These are phyloP conservation scores for Stegostoma tigrinum DNA, from an alignment of 2,113 vertebrate genomes.

Conservation along the genomic window DNA sequence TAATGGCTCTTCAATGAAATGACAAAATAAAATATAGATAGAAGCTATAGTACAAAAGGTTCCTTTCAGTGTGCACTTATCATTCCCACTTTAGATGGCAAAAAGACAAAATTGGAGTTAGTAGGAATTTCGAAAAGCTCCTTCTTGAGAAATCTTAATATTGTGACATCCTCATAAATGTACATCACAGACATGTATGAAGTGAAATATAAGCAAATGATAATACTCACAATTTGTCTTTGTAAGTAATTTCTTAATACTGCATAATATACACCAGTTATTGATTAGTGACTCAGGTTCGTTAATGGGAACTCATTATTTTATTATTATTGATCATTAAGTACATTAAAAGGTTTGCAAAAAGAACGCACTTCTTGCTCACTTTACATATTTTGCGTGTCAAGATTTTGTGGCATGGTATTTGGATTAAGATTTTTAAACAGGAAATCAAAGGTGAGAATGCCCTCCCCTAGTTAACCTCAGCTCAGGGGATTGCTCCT, in stretches of 20 bases:
- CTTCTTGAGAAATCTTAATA: neutral
- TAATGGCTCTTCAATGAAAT: slow-evolving; percentile 1
- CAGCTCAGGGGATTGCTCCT: neutral
- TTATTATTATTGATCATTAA: neutral
- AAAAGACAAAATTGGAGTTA: neutral
- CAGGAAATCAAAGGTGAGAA: neutral
- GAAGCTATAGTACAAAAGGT: neutral
- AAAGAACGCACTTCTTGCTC: neutral
- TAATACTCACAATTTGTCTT: neutral
- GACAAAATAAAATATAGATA: neutral
- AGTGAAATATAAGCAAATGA: neutral
- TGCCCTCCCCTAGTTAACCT: neutral
- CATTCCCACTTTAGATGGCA: neutral
- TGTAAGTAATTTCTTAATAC: neutral
- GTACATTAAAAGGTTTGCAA: neutral
- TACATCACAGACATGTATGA: no score
- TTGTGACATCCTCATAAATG: neutral
- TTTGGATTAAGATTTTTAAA: neutral
- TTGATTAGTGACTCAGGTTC: neutral
- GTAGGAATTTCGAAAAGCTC: neutral
- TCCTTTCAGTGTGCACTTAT: neutral
- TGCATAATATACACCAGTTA: neutral
- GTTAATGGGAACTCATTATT: neutral
- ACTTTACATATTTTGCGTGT: neutral
- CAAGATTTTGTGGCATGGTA: neutral